These are phyloP conservation scores for Rhodinocichla rosea DNA, from an alignment of 2,113 vertebrate genomes.

Conservation along the genomic window DNA sequence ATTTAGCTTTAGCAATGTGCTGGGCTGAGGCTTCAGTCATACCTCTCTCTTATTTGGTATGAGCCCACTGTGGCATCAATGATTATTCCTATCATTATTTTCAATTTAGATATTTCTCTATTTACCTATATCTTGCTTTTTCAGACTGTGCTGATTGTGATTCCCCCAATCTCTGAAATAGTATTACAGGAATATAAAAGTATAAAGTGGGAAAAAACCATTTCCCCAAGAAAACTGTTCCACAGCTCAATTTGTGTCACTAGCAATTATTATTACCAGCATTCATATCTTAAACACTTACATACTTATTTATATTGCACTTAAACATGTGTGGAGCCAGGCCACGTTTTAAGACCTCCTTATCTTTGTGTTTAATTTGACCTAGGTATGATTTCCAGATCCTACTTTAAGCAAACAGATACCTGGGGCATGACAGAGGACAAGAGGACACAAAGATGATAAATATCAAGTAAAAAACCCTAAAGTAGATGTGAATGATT, in stretches of 20 bases:
- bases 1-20: background rate
- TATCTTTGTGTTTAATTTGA: background rate
- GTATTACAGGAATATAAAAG: background rate
- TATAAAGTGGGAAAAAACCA: background rate
- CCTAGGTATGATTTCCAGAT: background rate
- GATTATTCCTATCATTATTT: background rate
- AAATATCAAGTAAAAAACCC: background rate
- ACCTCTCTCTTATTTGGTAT: background rate
- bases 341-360: background rate
- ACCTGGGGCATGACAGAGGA: background rate
- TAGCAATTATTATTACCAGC: background rate
- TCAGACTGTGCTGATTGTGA: background rate
- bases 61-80: background rate
- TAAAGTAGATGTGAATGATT: background rate
- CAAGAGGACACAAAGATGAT: background rate
- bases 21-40: background rate
- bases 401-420: background rate
- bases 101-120: background rate
- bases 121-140: background rate
- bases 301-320: background rate
- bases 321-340: background rate
- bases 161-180: background rate
- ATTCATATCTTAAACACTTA: background rate
- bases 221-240: background rate
- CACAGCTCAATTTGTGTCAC: background rate